phyloP scores from a whole-genome alignment of 2,888 invertebrate genomes.

The Tortricodes alternella region DNA sequence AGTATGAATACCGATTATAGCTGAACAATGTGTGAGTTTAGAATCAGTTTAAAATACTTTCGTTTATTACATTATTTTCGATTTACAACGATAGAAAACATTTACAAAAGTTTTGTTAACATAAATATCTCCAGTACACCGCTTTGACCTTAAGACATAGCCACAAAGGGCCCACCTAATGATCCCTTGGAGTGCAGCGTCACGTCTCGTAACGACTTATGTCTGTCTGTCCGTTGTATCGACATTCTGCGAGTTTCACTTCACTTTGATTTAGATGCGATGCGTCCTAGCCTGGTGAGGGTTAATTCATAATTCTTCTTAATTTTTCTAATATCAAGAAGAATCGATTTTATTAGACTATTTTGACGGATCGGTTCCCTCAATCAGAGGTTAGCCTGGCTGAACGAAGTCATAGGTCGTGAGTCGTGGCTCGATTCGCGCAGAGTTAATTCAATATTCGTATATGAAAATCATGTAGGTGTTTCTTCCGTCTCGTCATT shows the following conservation, averaged over 20 bases:
- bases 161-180: conserved; percentile 46
- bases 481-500: no score
- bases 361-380: not conserved
- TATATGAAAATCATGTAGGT: no score
- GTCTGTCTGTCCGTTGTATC: conserved; percentile 23
- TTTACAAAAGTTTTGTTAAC: not conserved
- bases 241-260: not conserved
- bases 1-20: no score
- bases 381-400: not conserved
- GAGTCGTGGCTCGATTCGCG: not conserved
- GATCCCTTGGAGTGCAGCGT: conserved; percentile 64
- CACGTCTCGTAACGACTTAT: conserved; percentile 71
- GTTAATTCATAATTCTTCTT: no score
- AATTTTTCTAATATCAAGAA: no score
- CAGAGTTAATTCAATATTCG: no score
- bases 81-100: not conserved
- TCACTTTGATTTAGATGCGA: not conserved
- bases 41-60: no score
- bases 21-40: no score
- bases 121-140: not conserved
- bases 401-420: not conserved
- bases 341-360: no score
- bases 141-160: not conserved
- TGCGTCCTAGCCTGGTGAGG: not conserved
- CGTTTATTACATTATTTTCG: no score